Conservation (phyloP, 2,888 invertebrate genomes). For the Muscina levida region DNA sequence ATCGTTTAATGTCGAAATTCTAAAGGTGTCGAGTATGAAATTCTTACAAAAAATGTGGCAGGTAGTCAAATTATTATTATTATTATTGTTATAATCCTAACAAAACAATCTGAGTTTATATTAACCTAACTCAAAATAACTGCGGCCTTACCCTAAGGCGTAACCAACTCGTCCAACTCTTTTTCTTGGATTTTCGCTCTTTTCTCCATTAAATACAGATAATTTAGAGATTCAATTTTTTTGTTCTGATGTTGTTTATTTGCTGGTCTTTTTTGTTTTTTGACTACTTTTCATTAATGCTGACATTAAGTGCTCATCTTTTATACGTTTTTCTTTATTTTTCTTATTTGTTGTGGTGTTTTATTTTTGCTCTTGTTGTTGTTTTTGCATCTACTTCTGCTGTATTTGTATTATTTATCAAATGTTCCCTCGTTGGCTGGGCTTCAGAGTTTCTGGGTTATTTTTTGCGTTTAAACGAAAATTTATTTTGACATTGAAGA, state of each 20-base stretch:
- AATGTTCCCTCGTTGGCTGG: too few relatives aligned
- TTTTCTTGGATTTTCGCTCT: too few relatives aligned
- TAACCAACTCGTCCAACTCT: too few relatives aligned
- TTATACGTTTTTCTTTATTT: slow-evolving; percentile 32
- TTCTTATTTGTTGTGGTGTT: slow-evolving; percentile 1
- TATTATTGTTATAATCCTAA: too few relatives aligned
- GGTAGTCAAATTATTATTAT: too few relatives aligned
- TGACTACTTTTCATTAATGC: slow-evolving; percentile 51
- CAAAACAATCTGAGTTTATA: too few relatives aligned
- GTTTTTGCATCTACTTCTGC: slow-evolving; percentile 51
- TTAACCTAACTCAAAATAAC: too few relatives aligned
- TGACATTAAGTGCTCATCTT: slow-evolving; percentile 58
- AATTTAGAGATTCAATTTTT: slow-evolving; percentile 19
- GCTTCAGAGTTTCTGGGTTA: not conserved
- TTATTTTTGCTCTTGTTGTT: slow-evolving; percentile 41
- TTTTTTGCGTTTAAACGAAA: slow-evolving; percentile 68
- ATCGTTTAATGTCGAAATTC: too few relatives aligned
- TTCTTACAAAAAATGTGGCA: too few relatives aligned
- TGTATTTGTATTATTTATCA: too few relatives aligned
- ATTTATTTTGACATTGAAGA: slow-evolving; percentile 72
- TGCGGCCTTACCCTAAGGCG: too few relatives aligned
- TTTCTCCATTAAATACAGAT: slow-evolving; percentile 39
- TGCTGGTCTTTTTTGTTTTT: not conserved
- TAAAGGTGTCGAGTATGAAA: too few relatives aligned
- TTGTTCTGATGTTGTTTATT: slow-evolving; percentile 6